Base-by-base conservation (phyloP, 2,888 invertebrate genomes). In the Chouioia cunea region DNA sequence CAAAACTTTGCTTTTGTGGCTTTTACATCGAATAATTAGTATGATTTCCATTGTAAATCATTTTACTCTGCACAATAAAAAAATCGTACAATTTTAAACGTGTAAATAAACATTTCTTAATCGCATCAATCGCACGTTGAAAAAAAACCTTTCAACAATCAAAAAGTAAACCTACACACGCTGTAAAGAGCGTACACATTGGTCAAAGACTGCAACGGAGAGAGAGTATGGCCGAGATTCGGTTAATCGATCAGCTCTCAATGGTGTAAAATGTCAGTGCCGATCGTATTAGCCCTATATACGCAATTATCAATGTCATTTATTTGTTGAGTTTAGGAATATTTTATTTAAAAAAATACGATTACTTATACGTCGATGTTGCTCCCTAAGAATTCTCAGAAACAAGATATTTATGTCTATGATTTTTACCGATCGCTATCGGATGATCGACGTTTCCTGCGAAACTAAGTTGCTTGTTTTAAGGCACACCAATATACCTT, bases 211-310 rank as follows among this genome's bases (percentile, higher is more conserved):
- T n/a, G 15, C 43, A 22, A 22, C 50, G 22, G 6, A 27, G 6
- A 3, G 27, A 3, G 27, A 27, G 27, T 27, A 3, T 27, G 27
- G 36, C 1, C 36, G 16, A 27, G 27, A 6, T 27, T 53, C 46
- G 47, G 59, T 70, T 47, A 65, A 65, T 70, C 59, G 64, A 70
- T 69, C 69, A 63, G 53, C 27, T 27, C 27, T 18, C 44, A 14
- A 15, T 48, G 68, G 44, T 58, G n/a, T 27, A 27, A 16, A 23
- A 52, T 46, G 57, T 64, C 69, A 52, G 27, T 58, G 23, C 54
- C 50, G 68, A 62, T 68, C 62, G 20, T 63, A 46, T n/a, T 16
- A n/a, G n/a, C n/a, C n/a, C n/a, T n/a, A n/a, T n/a, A n/a, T n/a
- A n/a, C n/a, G n/a, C n/a, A n/a, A n/a, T n/a, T n/a, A n/a, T n/a